Base-by-base conservation (phyloP, 2,113 vertebrate genomes). In the Rhinoptilus africanus region DNA sequence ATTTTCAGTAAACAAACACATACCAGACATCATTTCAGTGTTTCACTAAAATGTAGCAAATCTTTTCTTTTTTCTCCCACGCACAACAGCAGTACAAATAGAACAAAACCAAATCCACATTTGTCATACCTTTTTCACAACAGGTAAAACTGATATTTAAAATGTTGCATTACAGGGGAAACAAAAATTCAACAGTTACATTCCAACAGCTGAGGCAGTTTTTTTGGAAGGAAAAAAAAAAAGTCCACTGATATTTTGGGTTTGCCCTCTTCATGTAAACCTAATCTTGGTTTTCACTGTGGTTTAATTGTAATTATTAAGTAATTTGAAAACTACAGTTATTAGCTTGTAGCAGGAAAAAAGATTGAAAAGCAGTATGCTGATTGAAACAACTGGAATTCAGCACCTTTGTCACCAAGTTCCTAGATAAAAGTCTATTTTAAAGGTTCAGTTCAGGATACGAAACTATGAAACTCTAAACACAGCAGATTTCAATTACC, bases 101-200 rank as follows among this genome's bases (percentile, higher is more conserved):
- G 10, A 41, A 66, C 21, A 78, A 51, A 83, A 21, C 0, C 39
- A 88, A 59, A 54, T 8, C 8, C 17, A 9, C 22, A 60, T 30
- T 15, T 28, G 59, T 43, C n/a, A 48, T 13, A 59, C 5, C 10
- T 8, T 56, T 50, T 78, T 67, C 41, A 60, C 35, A 72, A 62
- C 5, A 43, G 37, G 7, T 48, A 32, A 63, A 63, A 57, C 18
- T 10, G 21, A 83, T 73, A 27, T 17, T 79, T 88, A 30, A 68
- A 84, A 56, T n/a, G 62, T 12, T 0, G 0, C 21, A 69, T n/a
- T 69, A 39, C 1, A 4, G 5, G 9, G 14, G 18, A 47, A 66
- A 77, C 4, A 82, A 66, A 88, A 77, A 35, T 37, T 57, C 14
- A 47, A 14, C 9, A 60, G 28, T 59, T 60, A 67, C 12, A 56